Evolutionary conservation across 2,113 vertebrate genomes (phyloP).

Genomic region (Chitala chitala): DNA sequence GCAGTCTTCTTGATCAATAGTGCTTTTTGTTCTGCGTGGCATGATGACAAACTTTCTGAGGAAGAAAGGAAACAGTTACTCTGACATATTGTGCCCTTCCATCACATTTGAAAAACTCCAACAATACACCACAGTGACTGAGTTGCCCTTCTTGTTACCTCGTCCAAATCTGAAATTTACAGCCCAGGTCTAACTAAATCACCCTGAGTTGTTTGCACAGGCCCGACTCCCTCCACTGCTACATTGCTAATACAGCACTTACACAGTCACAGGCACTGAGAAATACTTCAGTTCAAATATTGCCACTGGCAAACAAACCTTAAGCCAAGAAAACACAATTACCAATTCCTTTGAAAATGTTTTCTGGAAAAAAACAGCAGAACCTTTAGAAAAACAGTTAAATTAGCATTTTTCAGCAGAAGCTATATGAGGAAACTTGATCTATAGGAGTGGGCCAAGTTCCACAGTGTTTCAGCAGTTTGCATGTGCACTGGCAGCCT

Average conservation of each 20-base stretch:
- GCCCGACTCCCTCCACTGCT: slow-evolving; percentile 12
- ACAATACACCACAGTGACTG: neutral
- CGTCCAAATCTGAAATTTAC: slow-evolving; percentile 30
- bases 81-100: neutral
- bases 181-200: slow-evolving; percentile 36
- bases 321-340: slow-evolving; percentile 14
- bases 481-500: neutral
- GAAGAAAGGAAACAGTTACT: neutral
- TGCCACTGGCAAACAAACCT: slow-evolving; percentile 34
- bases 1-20: neutral
- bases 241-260: slow-evolving; percentile 17
- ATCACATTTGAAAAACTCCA: neutral
- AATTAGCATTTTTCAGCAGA: neutral
- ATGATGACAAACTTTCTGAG: neutral
- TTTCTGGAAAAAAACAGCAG: slow-evolving; percentile 11
- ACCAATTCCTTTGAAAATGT: neutral
- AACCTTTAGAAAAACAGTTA: neutral
- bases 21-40: slow-evolving; percentile 2
- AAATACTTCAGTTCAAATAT: slow-evolving; percentile 39
- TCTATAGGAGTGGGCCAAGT: neutral
- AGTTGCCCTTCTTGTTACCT: neutral
- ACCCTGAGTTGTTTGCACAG: slow-evolving; percentile 30
- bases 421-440: neutral
- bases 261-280: slow-evolving; percentile 33
- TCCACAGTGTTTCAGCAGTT: no score